Evolutionary conservation across 2,113 vertebrate species (phyloP), one percentile per base, ranked within the genome.

Genomic region (Indri indri): DNA sequence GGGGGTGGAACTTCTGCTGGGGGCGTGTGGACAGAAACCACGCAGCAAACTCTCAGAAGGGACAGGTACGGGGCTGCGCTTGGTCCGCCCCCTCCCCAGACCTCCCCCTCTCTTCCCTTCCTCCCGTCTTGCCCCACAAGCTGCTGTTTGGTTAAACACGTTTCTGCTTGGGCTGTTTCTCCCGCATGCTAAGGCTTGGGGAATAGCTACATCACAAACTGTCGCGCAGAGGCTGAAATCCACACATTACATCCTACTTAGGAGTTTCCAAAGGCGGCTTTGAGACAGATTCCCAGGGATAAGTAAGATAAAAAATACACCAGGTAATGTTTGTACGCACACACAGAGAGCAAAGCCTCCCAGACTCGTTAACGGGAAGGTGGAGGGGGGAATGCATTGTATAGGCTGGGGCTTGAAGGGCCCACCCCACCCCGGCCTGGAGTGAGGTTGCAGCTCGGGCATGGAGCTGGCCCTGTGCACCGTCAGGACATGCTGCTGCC

Each of bases 201-300:
- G 91, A 97, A 94, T 97, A 97, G 97, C 96, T 89, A 77, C 96
- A 82, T 20, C 18, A 88, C 96, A 87, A 96, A 98, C 96, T 97
- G 97, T 89, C 14, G 85, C 96, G 93, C 89, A 93, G 97, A 97
- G 88, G 77, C 97, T 59, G 95, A 98, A 98, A 98, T 98, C 98
- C 98, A 93, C 45, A 3, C 97, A 97, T 98, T 98, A 98, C 96
- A 98, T 80, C 94, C 97, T 98, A 97, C 98, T 98, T 98, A 98
- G 81, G 98, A 97, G 93, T 98, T 99, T 99, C 98, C 97, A 98
- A 98, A 98, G 97, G 27, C 0, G 93, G 98, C 98, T 99, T 99
- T 98, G 98, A 98, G 98, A 98, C 97, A 98, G 98, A 98, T 99
- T 98, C 97, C 96, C 0, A 2, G 98, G 98, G 98, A 99, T 99